A percentile compares a stretch with the other conserved stretches of the same genome.
Evolutionary conservation across 1,140 invertebrate species (phyloP).

Genomic region (Trialeurodes vaporariorum): DNA sequence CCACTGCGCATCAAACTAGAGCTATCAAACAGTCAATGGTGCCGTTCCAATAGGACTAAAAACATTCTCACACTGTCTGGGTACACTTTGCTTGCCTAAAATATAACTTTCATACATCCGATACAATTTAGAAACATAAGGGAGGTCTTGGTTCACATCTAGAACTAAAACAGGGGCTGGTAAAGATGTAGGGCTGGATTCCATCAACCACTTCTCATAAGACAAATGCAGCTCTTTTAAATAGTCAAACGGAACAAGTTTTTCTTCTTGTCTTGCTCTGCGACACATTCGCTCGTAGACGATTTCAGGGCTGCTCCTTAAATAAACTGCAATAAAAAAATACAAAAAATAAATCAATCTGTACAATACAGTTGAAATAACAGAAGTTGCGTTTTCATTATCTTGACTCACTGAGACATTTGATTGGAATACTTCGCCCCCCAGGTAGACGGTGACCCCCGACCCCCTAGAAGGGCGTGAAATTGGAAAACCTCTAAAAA

Average conservation of each 20-base stretch:
- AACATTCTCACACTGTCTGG: background rate
- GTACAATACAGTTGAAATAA: too few species aligned
- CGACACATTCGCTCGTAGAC: conserved; percentile 40
- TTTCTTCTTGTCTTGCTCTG: conserved; percentile 40
- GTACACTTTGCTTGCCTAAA: conserved; percentile 10
- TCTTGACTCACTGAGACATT: too few species aligned
- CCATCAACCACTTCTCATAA: conserved; percentile 22
- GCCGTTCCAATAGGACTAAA: background rate
- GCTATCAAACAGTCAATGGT: background rate
- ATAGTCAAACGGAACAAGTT: conserved; percentile 33
- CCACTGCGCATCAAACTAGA: too few species aligned
- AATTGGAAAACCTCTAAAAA: too few species aligned
- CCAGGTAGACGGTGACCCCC: too few species aligned
- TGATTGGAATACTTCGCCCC: too few species aligned
- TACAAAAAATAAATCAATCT: too few species aligned
- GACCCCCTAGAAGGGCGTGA: background rate
- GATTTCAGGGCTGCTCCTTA: conserved; percentile 39
- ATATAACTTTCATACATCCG: conserved; percentile 16
- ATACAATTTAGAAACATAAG: conserved; percentile 16
- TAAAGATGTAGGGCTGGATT: conserved; percentile 7
- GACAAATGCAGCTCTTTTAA: conserved; percentile 34
- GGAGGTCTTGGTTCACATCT: conserved; percentile 20
- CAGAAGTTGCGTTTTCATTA: too few species aligned
- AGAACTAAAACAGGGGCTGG: conserved; percentile 20
- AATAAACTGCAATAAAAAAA: conserved; percentile 35